A percentile compares a stretch with the other conserved stretches of the same genome.
These are phyloP conservation scores for Thomomys bottae DNA, from an alignment of 2,113 vertebrate species.

Conservation along the genomic window DNA sequence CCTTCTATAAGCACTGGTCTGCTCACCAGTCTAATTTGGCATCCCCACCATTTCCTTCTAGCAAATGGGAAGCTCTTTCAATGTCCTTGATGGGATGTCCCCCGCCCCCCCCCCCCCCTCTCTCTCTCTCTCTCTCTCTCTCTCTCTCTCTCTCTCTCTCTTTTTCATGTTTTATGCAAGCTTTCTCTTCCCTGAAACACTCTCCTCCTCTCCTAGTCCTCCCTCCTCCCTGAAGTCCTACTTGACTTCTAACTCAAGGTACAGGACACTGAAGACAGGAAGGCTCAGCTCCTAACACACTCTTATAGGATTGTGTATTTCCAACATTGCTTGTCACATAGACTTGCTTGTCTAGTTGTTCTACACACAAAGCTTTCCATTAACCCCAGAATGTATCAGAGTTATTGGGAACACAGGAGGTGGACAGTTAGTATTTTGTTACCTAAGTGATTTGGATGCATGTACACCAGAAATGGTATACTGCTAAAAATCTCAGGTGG, in stretches of 20 bases:
- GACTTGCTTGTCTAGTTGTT: neutral
- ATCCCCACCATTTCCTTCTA: neutral
- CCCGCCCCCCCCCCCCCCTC: neutral
- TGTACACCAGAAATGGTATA: accelerated
- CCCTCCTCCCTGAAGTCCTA: neutral
- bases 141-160: no score
- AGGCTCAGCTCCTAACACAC: neutral
- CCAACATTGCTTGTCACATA: no score
- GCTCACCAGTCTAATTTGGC: slow-evolving; percentile 4
- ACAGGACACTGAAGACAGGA: neutral
- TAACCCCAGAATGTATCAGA: neutral
- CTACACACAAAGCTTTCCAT: neutral
- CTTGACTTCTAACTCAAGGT: neutral
- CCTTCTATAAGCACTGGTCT: neutral
- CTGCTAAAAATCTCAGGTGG: neutral
- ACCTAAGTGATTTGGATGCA: neutral
- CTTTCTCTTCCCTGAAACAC: neutral
- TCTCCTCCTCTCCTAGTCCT: no score
- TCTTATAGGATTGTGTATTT: neutral
- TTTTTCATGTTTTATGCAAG: neutral
- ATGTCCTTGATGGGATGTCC: neutral
- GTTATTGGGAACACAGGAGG: neutral
- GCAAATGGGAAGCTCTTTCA: neutral
- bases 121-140: no score
- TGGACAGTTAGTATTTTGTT: neutral